Percentiles rank a stretch among this genome's conserved stretches.
These are phyloP conservation scores for Turritopsis dohrnii DNA, from an alignment of 30 jellyfish, hydroid and myxozoan genomes.

Conservation along the genomic window DNA sequence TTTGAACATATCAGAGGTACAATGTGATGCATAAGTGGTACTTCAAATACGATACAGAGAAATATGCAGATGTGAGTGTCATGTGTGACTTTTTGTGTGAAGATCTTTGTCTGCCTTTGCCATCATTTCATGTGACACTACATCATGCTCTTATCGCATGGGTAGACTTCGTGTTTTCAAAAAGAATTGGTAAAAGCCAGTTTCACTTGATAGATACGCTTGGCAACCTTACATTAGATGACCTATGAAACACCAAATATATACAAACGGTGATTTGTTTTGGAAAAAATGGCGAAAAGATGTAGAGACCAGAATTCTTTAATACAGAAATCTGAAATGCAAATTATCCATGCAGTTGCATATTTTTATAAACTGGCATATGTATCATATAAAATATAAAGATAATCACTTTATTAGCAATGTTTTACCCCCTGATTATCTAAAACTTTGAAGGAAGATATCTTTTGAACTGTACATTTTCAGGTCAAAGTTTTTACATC, in stretches of 20 bases:
- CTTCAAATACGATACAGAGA: conserved; percentile 37
- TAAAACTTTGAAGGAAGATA: too few species aligned
- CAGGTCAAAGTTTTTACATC: too few species aligned
- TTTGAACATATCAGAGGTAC: neutral
- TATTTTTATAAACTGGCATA: too few species aligned
- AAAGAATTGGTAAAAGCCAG: conserved; percentile 7
- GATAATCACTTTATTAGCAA: too few species aligned
- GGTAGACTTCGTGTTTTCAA: conserved; percentile 38
- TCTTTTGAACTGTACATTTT: too few species aligned
- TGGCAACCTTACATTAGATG: neutral
- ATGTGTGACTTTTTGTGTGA: conserved; percentile 39
- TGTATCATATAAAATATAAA: too few species aligned
- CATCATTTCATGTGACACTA: conserved; percentile 47
- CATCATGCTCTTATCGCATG: conserved; percentile 38
- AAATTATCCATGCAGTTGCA: conserved; percentile 41
- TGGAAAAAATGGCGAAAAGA: conserved; percentile 25
- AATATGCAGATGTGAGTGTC: conserved; percentile 49
- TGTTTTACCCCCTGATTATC: too few species aligned
- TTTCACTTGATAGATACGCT: neutral
- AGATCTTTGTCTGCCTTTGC: conserved; percentile 20
- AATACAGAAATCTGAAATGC: conserved; percentile 37
- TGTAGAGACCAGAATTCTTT: conserved; percentile 43
- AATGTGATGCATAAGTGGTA: conserved; percentile 37
- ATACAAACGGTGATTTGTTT: neutral
- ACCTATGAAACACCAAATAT: neutral